Percentiles rank a stretch among this genome's conserved stretches.
Evolutionary conservation across 2,888 invertebrate genomes (phyloP).

Genomic region (Neria commutata): DNA sequence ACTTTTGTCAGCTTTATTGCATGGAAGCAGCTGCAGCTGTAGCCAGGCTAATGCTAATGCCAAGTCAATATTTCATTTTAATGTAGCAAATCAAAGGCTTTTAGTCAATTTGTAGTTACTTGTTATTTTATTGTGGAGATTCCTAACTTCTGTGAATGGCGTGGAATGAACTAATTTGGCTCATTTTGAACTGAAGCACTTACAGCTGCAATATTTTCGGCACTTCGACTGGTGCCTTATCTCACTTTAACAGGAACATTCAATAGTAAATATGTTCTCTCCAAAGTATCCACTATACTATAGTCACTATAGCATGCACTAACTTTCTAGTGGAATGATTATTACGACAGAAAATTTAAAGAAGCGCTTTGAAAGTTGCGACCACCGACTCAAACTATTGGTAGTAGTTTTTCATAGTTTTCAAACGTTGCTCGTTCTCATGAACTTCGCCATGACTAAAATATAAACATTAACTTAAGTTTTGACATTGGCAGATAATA

Average conservation of each 20-base stretch:
- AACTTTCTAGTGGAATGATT: neutral
- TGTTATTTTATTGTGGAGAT: no score
- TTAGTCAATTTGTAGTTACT: no score
- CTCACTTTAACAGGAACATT: neutral
- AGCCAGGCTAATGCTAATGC: no score
- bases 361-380: constrained; percentile 1
- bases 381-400: neutral
- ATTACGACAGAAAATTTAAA: neutral
- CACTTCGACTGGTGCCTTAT: neutral
- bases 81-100: no score
- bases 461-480: no score
- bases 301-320: no score
- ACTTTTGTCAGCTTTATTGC: no score
- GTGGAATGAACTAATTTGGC: no score
- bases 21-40: no score
- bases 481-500: neutral
- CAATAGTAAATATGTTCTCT: neutral
- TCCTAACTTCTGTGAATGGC: no score
- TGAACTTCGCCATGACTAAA: neutral
- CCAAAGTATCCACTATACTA: neutral
- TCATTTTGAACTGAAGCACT: no score
- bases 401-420: neutral
- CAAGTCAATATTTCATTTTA: no score
- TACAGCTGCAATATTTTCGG: constrained; percentile 2
- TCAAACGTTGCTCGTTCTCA: neutral